Percentiles rank a stretch among this genome's conserved stretches.
These are phyloP conservation scores for Cottus gobio DNA, from an alignment of 2,113 vertebrate species.

Conservation along the genomic window DNA sequence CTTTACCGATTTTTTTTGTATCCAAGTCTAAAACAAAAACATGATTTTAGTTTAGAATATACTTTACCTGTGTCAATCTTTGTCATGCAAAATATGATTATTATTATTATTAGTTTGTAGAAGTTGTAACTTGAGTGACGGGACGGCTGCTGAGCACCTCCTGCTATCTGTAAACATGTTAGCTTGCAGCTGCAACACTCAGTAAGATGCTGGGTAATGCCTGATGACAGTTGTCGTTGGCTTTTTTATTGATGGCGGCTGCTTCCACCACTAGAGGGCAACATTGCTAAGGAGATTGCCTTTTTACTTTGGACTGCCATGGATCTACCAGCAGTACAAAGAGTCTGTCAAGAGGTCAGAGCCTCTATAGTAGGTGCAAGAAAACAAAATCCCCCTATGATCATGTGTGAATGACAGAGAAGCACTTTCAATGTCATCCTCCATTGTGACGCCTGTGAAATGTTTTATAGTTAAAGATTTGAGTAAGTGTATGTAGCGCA, in stretches of 20 bases:
- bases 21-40: not conserved
- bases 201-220: not conserved
- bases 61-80: not conserved
- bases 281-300: constrained; percentile 26
- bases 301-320: not conserved
- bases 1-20: not conserved
- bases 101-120: not conserved
- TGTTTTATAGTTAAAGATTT: not conserved
- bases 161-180: not conserved
- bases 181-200: not conserved
- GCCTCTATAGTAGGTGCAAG: not conserved
- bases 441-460: not conserved
- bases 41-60: not conserved
- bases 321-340: not conserved
- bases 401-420: not conserved
- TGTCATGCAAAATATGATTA: not conserved
- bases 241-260: not conserved
- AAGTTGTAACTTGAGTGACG: not conserved
- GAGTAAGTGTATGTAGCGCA: not conserved
- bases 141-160: too few relatives aligned
- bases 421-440: not conserved
- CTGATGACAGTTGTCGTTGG: not conserved
- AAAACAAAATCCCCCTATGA: not conserved
- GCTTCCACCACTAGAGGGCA: constrained; percentile 51
- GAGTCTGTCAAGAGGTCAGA: not conserved